Evolutionary conservation across 2,113 vertebrate genomes (phyloP), one percentile per base, ranked within the genome.

Genomic region (Poecile atricapillus): DNA sequence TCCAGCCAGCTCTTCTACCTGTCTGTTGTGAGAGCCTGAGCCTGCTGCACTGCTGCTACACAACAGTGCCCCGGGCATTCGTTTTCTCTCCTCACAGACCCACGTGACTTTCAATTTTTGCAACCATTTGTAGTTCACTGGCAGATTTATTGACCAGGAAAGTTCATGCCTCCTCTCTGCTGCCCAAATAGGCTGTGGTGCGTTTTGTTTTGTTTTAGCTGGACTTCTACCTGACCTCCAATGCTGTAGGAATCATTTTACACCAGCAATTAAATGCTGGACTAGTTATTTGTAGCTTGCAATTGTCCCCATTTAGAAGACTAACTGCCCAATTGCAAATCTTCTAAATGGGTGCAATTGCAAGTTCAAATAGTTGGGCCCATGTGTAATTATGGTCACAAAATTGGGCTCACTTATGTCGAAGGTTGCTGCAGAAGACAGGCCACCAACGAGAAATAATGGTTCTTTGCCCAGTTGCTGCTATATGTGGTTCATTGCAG

Each of bases 251-350:
- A 95, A 94, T 89, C 83, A 95, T 97, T 96, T 92, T 92, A 83
- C 83, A 89, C 71, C 2, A 0, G 83, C 92, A 97, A 96, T 97
- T 97, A 97, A 94, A 90, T 31, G 65, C 83, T 90, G 65, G 83
- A 93, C 73, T 65, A 82, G 96, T 93, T 92, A 95, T 96, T 94
- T 96, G 95, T 87, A 71, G 93, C 92, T 94, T 87, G 80, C 86
- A 95, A 50, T 96, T 96, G 93, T 96, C 53, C 90, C 93, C 93
- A 96, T 97, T 97, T 95, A 97, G 88, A 96, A 96, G 93, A 96
- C 86, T 96, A 96, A 96, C 92, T 90, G 92, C 95, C 73, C 89
- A 95, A 92, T 96, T 97, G 95, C 90, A 90, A 82, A 81, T 83
- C 76, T 95, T 89, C 76, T 92, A 96, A 96, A 96, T 94, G 65